Evolutionary conservation across 2,113 vertebrate genomes (phyloP).

Genomic region (Verasper variegatus): DNA sequence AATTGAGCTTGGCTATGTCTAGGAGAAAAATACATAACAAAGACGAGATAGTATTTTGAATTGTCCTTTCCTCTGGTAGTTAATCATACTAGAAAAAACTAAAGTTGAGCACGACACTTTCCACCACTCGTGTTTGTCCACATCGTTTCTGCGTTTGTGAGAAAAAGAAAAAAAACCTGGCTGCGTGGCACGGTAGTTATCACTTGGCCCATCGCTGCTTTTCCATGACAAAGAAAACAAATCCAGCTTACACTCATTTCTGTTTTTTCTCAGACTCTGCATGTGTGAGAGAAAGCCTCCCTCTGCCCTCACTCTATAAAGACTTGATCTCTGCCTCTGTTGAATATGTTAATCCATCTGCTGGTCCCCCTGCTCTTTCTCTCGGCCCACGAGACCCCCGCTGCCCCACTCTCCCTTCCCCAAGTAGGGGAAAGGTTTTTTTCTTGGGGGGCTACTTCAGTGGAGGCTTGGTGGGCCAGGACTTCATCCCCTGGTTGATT

Average conservation of each 20-base stretch:
- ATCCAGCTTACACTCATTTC: conserved; percentile 79
- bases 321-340: conserved; percentile 83
- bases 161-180: conserved; percentile 15
- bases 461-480: conserved; percentile 70
- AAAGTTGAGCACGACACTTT: neutral
- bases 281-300: conserved; percentile 71
- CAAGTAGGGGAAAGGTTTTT: conserved; percentile 61
- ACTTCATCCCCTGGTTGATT: conserved; percentile 80
- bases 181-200: conserved; percentile 50
- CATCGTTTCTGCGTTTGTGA: conserved; percentile 24
- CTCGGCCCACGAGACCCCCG: conserved; percentile 77
- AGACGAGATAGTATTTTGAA: no score
- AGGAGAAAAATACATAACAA: no score
- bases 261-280: conserved; percentile 66
- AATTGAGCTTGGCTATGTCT: no score
- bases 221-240: conserved; percentile 77
- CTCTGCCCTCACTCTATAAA: conserved; percentile 79
- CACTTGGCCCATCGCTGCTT: conserved; percentile 61
- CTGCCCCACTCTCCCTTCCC: conserved; percentile 73
- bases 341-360: conserved; percentile 86
- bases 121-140: conserved; percentile 3
- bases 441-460: conserved; percentile 59
- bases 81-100: no score
- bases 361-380: conserved; percentile 66
- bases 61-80: no score